These are phyloP conservation scores for Dasysyrphus albostriatus DNA, from an alignment of 2,888 invertebrate genomes.

Conservation along the genomic window DNA sequence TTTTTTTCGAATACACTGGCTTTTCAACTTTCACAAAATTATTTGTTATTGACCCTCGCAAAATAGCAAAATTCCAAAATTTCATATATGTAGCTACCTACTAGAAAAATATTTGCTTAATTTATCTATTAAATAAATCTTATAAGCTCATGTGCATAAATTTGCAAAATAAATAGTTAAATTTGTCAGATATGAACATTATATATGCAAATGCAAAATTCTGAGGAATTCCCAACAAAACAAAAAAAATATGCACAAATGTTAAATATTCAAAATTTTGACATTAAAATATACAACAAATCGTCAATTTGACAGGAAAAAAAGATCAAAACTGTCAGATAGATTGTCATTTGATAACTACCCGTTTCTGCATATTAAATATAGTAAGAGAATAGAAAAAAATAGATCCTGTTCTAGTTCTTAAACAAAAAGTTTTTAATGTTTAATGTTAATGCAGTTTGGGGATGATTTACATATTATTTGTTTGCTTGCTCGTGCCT, in stretches of 20 bases:
- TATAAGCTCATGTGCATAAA: constrained; percentile 35
- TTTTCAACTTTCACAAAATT: constrained; percentile 60
- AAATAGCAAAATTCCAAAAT: constrained; percentile 51
- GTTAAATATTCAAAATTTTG: background rate
- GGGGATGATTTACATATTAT: background rate
- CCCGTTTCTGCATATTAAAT: background rate
- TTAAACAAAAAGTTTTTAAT: background rate
- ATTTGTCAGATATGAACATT: background rate
- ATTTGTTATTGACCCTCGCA: constrained; percentile 23
- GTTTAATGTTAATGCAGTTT: constrained; percentile 11
- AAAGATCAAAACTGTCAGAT: background rate
- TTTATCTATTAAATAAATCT: constrained; percentile 50
- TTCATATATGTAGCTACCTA: background rate
- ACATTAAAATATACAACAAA: constrained; percentile 21
- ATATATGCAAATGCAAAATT: background rate
- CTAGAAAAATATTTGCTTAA: constrained; percentile 39
- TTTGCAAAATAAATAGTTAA: constrained; percentile 26
- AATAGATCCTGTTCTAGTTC: constrained; percentile 19
- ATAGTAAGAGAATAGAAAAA: background rate
- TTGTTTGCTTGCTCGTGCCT: background rate
- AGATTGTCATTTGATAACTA: background rate
- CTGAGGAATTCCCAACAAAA: constrained; percentile 50
- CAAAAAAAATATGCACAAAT: background rate
- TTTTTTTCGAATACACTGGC: constrained; percentile 14
- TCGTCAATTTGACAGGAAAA: constrained; percentile 3